A percentile compares a stretch with the other conserved stretches of the same genome.
These are phyloP conservation scores for Rhopalosiphum nymphaeae DNA, from an alignment of 2,888 invertebrate genomes.

Conservation along the genomic window DNA sequence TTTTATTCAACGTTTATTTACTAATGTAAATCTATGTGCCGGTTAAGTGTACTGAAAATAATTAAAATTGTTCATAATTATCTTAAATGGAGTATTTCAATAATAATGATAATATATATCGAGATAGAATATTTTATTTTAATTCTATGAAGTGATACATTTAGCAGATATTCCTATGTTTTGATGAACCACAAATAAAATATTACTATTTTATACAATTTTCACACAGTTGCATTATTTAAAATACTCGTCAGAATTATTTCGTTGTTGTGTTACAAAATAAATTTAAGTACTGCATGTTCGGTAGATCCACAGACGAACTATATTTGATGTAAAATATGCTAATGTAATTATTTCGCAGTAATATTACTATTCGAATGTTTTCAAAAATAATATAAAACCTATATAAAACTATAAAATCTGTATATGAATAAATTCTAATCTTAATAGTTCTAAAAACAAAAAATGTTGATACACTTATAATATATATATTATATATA, in stretches of 20 bases:
- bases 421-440: not conserved
- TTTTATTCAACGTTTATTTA: not conserved
- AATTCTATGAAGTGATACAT: not conserved
- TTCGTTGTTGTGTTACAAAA: not conserved
- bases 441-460: not conserved
- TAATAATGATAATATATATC: not conserved
- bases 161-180: not conserved
- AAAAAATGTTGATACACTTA: not conserved
- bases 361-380: not conserved
- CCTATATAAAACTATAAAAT: not conserved
- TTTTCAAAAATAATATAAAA: not conserved
- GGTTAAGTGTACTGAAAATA: not conserved
- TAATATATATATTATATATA: not conserved
- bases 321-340: not conserved
- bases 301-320: not conserved
- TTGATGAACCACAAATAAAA: not conserved
- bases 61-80: not conserved
- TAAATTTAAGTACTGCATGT: not conserved
- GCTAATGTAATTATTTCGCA: not conserved
- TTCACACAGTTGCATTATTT: not conserved
- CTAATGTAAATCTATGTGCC: not conserved
- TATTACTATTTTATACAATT: not conserved
- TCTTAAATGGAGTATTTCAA: not conserved
- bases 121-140: not conserved
- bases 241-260: not conserved